Percentiles rank a stretch among this genome's conserved stretches.
phyloP scores from a whole-genome alignment of 1,140 invertebrate genomes.

The Rhizoglyphus robini region DNA sequence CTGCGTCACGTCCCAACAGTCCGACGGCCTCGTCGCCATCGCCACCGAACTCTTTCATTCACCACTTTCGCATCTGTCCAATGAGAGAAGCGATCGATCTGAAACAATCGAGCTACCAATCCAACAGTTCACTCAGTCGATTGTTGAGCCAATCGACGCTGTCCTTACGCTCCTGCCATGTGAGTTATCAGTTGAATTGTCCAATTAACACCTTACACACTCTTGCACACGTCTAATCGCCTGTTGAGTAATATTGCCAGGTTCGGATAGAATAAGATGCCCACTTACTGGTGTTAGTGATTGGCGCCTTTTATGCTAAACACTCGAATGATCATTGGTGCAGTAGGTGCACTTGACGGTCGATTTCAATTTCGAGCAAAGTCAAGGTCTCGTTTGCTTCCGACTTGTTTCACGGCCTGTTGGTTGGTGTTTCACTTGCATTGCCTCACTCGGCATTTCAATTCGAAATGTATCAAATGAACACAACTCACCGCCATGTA shows the following conservation, averaged over 20 bases:
- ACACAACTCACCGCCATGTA: neutral
- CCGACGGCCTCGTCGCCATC: neutral
- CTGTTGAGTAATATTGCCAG: too few relatives aligned
- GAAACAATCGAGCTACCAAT: neutral
- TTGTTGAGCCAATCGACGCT: conserved; percentile 15
- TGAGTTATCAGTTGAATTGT: neutral
- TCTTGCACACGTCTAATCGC: neutral
- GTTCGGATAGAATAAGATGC: too few relatives aligned
- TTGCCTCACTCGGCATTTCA: neutral
- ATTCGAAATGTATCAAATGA: too few relatives aligned
- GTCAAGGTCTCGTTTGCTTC: neutral
- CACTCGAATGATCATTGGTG: too few relatives aligned
- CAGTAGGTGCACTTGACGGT: too few relatives aligned
- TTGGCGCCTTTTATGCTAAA: too few relatives aligned
- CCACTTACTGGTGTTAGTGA: too few relatives aligned
- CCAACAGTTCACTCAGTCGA: neutral
- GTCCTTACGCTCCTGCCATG: conserved; percentile 14
- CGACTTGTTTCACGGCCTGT: neutral
- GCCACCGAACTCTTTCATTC: neutral
- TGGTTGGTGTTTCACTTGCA: neutral
- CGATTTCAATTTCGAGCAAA: neutral
- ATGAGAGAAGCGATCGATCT: conserved; percentile 21
- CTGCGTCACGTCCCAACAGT: neutral
- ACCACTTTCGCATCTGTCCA: conserved; percentile 27
- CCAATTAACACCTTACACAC: neutral